phyloP scores from a whole-genome alignment of 2,797 vertebrate genomes.

The Helarctos malayanus region DNA sequence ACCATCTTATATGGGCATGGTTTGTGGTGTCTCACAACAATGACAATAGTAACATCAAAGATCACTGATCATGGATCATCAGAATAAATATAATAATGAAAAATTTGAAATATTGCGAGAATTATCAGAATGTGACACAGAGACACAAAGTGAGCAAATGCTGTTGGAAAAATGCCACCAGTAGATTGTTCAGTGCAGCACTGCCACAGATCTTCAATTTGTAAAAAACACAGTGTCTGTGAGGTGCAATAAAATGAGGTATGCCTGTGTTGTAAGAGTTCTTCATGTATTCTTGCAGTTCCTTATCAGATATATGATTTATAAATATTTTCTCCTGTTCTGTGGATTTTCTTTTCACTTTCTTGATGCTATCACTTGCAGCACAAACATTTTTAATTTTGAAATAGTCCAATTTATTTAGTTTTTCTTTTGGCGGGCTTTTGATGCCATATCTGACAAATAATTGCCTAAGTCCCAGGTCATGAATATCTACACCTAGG shows the following conservation, averaged over 20 bases:
- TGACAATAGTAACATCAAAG: not conserved
- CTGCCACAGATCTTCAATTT: not conserved
- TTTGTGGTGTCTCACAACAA: not conserved
- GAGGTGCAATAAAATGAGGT: not conserved
- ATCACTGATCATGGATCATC: not conserved
- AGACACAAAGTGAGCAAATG: not conserved
- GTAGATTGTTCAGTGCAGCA: not conserved
- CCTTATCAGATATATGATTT: not conserved
- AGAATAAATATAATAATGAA: not conserved
- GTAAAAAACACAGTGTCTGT: not conserved
- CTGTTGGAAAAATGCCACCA: not conserved
- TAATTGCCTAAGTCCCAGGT: not conserved
- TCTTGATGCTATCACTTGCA: not conserved
- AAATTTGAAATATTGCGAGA: not conserved
- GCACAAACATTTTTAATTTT: not conserved
- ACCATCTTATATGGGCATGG: not conserved
- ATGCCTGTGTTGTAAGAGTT: not conserved
- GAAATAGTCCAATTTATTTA: not conserved
- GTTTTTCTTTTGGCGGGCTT: constrained; percentile 20
- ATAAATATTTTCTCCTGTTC: constrained; percentile 7
- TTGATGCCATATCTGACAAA: not conserved
- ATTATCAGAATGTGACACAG: not conserved
- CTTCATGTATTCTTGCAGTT: constrained; percentile 1
- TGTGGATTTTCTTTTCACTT: constrained; percentile 7
- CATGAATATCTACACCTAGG: not conserved